Base-by-base conservation (phyloP, 1,140 invertebrate species). In the Zaprionus lachaisei region DNA sequence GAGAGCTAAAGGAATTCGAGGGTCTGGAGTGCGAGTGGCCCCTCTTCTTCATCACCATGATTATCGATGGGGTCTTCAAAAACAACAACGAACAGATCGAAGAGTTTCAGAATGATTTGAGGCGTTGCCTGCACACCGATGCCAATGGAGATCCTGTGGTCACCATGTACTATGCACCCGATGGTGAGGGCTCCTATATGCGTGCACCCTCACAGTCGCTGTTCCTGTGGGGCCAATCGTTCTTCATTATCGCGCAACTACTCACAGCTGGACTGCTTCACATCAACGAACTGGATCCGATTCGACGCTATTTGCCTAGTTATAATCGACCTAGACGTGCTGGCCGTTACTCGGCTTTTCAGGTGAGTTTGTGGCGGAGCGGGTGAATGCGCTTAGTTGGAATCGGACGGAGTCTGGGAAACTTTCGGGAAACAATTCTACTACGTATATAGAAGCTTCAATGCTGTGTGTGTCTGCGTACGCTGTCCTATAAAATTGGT, bases 21-120 rank as follows among this genome's bases (percentile, higher is more conserved):
- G 96, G 97, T 22, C 96, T 99, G 49, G 99, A 99, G 94, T 98
- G 97, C 91, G 98, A 99, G 94, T 99, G 99, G 98, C 99, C 99
- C 0, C 92, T 99, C 14, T 99, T 99, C 94, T 99, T 96, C 91
- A 96, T 98, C 24, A 97, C 97, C 92, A 97, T 99, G 96, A 97
- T 99, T 34, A 98, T 99, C 77, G 98, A 99, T 93, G 97, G 98
- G 70, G 96, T 98, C 76, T 98, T 97, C 83, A 96, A 96, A 89
- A 96, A 96, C 20, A 94, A 98, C 72, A 96, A 97, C n/a, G 96
- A 98, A 55, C 97, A 99, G 94, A 96, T 98, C 17, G 96, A 98
- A 74, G 96, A 98, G 89, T 99, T 99, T 93, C 96, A 98, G 92
- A 96, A 96, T 78, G 94, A 98, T 73, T 93, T 99, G 17, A 96